phyloP scores from a whole-genome alignment of 2,888 invertebrate genomes.

The Chironomus riparius region DNA sequence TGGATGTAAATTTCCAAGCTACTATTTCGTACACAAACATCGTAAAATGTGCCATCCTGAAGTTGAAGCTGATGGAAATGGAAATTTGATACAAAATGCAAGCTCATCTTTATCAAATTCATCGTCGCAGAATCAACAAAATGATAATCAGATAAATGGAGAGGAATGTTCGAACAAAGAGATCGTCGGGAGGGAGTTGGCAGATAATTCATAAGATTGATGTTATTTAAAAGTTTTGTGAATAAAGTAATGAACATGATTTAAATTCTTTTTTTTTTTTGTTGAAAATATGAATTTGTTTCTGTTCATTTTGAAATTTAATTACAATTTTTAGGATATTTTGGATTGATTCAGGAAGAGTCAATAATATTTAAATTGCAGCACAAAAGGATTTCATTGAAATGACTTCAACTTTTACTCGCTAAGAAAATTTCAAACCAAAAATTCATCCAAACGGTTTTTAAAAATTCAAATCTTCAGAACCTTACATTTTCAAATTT shows the following conservation, averaged over 20 bases:
- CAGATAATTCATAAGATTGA: neutral
- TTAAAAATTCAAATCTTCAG: neutral
- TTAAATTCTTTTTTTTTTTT: neutral
- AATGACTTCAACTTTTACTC: too few relatives aligned
- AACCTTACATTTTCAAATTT: neutral
- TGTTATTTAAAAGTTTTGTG: neutral
- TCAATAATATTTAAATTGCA: too few relatives aligned
- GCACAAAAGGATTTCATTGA: too few relatives aligned
- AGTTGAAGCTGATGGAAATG: slow-evolving; percentile 39
- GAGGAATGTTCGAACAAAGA: neutral
- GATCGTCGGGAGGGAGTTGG: neutral
- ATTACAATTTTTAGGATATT: too few relatives aligned
- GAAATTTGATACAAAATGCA: neutral
- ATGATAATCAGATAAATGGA: neutral
- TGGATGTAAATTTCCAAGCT: slow-evolving; percentile 85
- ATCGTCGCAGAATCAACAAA: neutral
- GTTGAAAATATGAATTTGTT: neutral
- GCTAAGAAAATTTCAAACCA: neutral
- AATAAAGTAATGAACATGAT: neutral
- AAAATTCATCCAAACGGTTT: neutral
- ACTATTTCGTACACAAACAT: slow-evolving; percentile 90
- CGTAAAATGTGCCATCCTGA: slow-evolving; percentile 74
- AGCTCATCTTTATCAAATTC: neutral
- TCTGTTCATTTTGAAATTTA: neutral
- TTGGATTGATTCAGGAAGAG: neutral